Conservation (phyloP, 1,140 invertebrate genomes). For the Pollicipes pollicipes region DNA sequence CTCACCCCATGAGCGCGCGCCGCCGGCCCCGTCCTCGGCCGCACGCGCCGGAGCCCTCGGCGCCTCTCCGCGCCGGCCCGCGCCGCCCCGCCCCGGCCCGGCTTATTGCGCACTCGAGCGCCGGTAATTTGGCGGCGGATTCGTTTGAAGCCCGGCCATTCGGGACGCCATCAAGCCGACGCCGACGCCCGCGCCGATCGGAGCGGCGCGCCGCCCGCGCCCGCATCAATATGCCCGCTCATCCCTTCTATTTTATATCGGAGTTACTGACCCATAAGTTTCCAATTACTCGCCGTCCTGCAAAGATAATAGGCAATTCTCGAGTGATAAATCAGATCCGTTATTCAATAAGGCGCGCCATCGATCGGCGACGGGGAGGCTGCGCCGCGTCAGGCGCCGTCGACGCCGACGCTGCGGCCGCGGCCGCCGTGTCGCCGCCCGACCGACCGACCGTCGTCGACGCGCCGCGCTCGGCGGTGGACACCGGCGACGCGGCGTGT, state of each 20-base stretch:
- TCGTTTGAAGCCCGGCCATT: neutral
- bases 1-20: no score
- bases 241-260: conserved; percentile 2
- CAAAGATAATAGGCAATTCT: conserved; percentile 1
- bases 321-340: neutral
- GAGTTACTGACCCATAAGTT: conserved; percentile 1
- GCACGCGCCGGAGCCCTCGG: no score
- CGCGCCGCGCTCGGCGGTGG: no score
- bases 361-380: neutral
- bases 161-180: neutral
- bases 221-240: neutral
- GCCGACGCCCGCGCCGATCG: no score
- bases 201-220: no score
- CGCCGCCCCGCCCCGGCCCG: no score
- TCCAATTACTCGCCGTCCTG: conserved; percentile 1
- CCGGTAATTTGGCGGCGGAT: neutral
- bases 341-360: neutral
- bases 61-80: no score
- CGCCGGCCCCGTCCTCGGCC: no score
- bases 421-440: no score
- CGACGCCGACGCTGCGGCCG: no score
- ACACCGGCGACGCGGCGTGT: no score
- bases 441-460: no score
- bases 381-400: neutral
- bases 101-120: neutral